Conservation (phyloP, 2,888 invertebrate genomes). For the Eristalis tenax region DNA sequence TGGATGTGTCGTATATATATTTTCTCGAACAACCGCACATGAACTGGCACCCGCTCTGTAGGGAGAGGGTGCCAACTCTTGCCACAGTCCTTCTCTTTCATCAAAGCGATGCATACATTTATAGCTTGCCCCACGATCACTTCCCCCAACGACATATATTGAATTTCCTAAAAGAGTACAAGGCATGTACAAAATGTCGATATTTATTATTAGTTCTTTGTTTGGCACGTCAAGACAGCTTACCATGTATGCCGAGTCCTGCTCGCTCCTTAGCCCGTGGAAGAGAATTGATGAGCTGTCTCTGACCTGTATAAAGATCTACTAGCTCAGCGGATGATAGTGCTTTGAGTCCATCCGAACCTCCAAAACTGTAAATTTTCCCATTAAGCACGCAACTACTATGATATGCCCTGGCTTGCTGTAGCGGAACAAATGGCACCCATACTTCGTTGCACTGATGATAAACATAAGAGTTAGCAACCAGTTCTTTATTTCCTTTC, state of each 20-base stretch:
- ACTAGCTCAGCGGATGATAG: constrained; percentile 50
- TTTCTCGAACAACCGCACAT: constrained; percentile 50
- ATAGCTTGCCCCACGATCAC: constrained; percentile 34
- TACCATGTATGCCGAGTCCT: neutral
- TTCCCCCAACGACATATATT: constrained; percentile 65
- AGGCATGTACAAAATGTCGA: neutral
- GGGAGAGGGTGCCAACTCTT: constrained; percentile 31
- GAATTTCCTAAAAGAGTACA: constrained; percentile 30
- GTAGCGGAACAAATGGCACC: neutral
- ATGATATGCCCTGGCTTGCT: neutral
- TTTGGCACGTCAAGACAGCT: neutral
- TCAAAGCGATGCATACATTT: constrained; percentile 61
- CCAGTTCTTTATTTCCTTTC: neutral
- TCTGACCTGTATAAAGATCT: constrained; percentile 20
- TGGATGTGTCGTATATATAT: constrained; percentile 63
- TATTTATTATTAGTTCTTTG: neutral
- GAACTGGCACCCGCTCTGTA: constrained; percentile 49
- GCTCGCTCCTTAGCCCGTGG: neutral
- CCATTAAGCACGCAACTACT: constrained; percentile 52
- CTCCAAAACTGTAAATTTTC: constrained; percentile 57
- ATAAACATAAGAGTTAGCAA: constrained; percentile 3
- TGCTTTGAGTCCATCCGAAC: constrained; percentile 45
- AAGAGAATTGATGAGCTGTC: neutral
- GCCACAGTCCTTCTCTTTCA: constrained; percentile 62
- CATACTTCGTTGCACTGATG: constrained; percentile 23